A percentile compares a stretch with the other conserved stretches of the same genome.
These are phyloP conservation scores for Sipha maydis DNA, from an alignment of 2,888 invertebrate genomes.

Conservation along the genomic window DNA sequence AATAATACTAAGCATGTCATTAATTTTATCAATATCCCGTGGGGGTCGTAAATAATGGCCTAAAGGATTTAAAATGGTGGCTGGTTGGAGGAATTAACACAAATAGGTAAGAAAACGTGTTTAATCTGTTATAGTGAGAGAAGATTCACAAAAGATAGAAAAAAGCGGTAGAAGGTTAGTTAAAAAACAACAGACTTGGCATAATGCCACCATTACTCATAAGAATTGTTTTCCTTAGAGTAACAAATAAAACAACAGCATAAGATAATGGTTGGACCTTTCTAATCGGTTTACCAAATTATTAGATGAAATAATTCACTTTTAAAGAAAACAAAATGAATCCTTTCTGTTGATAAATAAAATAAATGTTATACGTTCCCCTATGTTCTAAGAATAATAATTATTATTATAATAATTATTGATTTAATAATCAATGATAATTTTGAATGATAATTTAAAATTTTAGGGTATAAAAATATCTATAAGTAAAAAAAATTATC, in stretches of 20 bases:
- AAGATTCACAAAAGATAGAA: constrained; percentile 28
- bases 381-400: neutral
- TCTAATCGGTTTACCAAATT: constrained; percentile 34
- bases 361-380: neutral
- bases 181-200: constrained; percentile 51
- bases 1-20: neutral
- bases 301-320: constrained; percentile 14
- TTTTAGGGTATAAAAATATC: neutral
- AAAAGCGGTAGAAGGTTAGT: constrained; percentile 20
- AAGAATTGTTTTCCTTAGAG: constrained; percentile 32
- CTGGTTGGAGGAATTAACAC: constrained; percentile 9
- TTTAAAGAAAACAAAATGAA: constrained; percentile 22
- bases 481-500: neutral
- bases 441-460: neutral
- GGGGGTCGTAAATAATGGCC: neutral
- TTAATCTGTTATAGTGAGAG: constrained; percentile 11
- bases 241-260: constrained; percentile 38
- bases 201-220: constrained; percentile 52
- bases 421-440: too few relatives aligned
- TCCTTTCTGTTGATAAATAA: constrained; percentile 11
- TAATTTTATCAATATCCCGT: constrained; percentile 20
- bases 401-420: too few relatives aligned
- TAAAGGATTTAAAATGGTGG: neutral
- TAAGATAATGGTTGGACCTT: constrained; percentile 28
- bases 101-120: constrained; percentile 21